These are phyloP conservation scores for Chloroceryle amazona DNA, from an alignment of 2,797 vertebrate species.

Conservation along the genomic window DNA sequence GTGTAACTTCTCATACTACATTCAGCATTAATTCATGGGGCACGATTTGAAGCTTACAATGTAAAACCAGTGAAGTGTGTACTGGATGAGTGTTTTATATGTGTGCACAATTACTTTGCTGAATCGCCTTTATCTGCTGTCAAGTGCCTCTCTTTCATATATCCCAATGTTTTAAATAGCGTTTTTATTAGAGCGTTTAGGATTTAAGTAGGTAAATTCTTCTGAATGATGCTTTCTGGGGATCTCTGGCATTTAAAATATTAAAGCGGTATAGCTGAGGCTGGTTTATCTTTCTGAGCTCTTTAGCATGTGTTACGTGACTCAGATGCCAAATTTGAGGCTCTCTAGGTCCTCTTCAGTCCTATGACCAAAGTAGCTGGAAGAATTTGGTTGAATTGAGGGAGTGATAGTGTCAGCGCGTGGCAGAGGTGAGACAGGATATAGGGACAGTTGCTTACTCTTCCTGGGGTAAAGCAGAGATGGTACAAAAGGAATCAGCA, in stretches of 20 bases:
- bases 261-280: constrained; percentile 33
- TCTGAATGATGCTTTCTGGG: constrained; percentile 31
- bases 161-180: background rate
- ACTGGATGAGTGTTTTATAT: background rate
- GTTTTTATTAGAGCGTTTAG: constrained; percentile 46
- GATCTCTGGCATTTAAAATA: constrained; percentile 32
- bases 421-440: accelerated
- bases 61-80: background rate
- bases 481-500: background rate
- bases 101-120: background rate
- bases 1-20: background rate
- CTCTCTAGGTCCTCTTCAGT: background rate
- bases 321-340: background rate
- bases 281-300: constrained; percentile 4
- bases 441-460: background rate
- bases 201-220: constrained; percentile 45
- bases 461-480: background rate
- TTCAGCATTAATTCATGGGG: background rate
- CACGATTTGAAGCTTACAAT: background rate
- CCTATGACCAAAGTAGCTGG: background rate
- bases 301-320: background rate
- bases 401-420: accelerated
- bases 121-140: constrained; percentile 7
- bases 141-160: constrained; percentile 20
- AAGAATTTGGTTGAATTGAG: background rate